Evolutionary conservation across 2,113 vertebrate species (phyloP).

Genomic region (Lamprologus sp.): DNA sequence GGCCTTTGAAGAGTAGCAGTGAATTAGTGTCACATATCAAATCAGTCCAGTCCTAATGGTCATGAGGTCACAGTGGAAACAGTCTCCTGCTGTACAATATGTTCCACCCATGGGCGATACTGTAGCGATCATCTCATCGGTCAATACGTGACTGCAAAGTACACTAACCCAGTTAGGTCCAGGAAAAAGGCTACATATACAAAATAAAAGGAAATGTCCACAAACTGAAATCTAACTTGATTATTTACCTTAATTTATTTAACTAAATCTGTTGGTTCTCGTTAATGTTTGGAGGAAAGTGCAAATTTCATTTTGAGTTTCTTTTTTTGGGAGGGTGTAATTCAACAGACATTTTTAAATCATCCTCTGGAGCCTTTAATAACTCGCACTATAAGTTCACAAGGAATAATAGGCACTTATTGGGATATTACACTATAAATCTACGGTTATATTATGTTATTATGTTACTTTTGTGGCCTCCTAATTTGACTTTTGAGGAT

Average conservation of each 20-base stretch:
- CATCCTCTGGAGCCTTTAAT: neutral
- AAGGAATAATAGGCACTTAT: neutral
- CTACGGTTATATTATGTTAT: neutral
- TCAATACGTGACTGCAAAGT: neutral
- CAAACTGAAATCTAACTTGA: neutral
- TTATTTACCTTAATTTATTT: neutral
- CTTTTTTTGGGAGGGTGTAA: neutral
- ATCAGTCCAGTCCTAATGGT: neutral
- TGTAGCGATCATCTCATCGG: neutral
- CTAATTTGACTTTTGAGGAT: neutral
- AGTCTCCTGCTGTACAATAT: neutral
- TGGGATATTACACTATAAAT: neutral
- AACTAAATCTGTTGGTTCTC: neutral
- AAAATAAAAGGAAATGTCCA: neutral
- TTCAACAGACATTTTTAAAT: neutral
- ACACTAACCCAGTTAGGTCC: neutral
- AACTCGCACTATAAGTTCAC: neutral
- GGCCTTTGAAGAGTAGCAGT: neutral
- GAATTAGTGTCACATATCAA: neutral
- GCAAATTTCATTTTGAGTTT: neutral
- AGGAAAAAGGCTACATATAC: neutral
- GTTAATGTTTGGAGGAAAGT: neutral
- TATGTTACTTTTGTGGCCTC: neutral
- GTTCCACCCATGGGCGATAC: neutral
- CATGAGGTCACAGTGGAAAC: slow-evolving; percentile 2